Conservation (phyloP, 2,888 invertebrate species). For the Drosophila neotestacea region DNA sequence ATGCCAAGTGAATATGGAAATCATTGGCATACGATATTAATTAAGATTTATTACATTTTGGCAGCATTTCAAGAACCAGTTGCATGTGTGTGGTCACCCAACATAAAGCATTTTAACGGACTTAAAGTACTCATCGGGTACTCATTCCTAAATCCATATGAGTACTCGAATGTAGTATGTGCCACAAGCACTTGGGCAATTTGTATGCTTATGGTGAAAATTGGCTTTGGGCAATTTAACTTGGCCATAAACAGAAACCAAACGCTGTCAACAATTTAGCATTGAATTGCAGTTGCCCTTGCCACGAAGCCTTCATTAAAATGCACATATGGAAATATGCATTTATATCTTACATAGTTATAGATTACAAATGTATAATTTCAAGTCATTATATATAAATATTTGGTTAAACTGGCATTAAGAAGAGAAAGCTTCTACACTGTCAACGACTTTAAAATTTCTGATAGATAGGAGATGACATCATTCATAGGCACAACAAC, state of each 20-base stretch:
- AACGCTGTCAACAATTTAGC: conserved; percentile 45
- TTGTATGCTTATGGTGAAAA: conserved; percentile 63
- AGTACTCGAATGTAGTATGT: conserved; percentile 11
- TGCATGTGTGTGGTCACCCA: conserved; percentile 49
- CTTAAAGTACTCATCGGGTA: conserved; percentile 23
- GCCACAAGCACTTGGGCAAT: conserved; percentile 48
- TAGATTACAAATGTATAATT: neutral
- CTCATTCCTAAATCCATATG: conserved; percentile 3
- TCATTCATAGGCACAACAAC: conserved; percentile 33
- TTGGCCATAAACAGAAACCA: conserved; percentile 54
- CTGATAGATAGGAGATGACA: conserved; percentile 33
- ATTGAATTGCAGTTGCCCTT: conserved; percentile 50
- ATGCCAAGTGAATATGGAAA: conserved; percentile 58
- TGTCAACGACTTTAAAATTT: conserved; percentile 10
- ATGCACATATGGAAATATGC: conserved; percentile 25
- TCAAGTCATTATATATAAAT: neutral
- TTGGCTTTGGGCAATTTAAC: conserved; percentile 58
- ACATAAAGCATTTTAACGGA: conserved; percentile 15
- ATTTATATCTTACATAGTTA: conserved; percentile 12
- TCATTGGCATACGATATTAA: conserved; percentile 70
- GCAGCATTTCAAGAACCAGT: conserved; percentile 52
- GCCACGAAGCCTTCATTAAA: conserved; percentile 46
- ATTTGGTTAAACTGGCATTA: neutral
- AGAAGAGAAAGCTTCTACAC: conserved; percentile 10
- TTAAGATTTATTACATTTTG: conserved; percentile 74